Percentiles rank a stretch among this genome's conserved stretches.
phyloP scores from a whole-genome alignment of 1,140 invertebrate genomes.

The Drosophila cardini region DNA sequence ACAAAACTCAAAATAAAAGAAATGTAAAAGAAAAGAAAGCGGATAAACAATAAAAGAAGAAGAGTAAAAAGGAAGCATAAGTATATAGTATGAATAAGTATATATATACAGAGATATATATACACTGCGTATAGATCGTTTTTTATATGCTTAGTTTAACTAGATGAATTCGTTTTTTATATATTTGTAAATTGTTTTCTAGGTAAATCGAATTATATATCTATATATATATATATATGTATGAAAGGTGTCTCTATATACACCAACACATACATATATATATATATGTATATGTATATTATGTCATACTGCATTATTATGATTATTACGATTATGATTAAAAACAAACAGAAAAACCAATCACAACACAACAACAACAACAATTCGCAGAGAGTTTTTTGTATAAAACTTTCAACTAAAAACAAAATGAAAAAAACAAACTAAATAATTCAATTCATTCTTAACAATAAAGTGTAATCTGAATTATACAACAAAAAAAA shows the following conservation, averaged over 20 bases:
- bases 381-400: conserved; percentile 44
- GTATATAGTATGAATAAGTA: conserved; percentile 25
- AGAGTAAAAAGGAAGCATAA: neutral
- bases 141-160: conserved; percentile 78
- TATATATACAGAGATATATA: conserved; percentile 26
- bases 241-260: conserved; percentile 47
- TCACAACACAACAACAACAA: conserved; percentile 40
- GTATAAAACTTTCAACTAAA: conserved; percentile 29
- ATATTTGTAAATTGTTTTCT: conserved; percentile 84
- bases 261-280: conserved; percentile 43
- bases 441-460: conserved; percentile 83
- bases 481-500: conserved; percentile 75
- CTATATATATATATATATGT: conserved; percentile 41
- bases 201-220: conserved; percentile 82
- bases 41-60: conserved; percentile 38
- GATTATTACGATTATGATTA: conserved; percentile 72
- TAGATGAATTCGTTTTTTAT: conserved; percentile 83
- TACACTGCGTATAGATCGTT: conserved; percentile 56
- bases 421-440: conserved; percentile 40
- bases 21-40: conserved; percentile 16
- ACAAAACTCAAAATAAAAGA: neutral
- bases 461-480: conserved; percentile 84
- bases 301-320: conserved; percentile 75
- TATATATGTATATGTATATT: conserved; percentile 46
- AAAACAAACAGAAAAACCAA: conserved; percentile 27